Conservation (phyloP, 2,797 vertebrate genomes). For the Rhadinocentrus ornatus region DNA sequence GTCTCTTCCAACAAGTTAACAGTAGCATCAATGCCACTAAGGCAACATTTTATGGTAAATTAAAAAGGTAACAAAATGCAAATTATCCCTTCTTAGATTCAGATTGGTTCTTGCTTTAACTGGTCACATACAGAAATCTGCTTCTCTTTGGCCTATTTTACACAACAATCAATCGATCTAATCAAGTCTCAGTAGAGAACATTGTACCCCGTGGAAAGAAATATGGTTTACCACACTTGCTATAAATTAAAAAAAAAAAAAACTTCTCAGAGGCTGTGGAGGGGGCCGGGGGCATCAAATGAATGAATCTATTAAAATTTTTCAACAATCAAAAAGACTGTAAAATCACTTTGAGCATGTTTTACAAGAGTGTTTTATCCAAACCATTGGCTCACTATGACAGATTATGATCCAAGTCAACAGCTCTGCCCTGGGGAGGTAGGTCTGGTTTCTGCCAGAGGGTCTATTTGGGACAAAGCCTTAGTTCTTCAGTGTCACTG, state of each 20-base stretch:
- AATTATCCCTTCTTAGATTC: too few relatives aligned
- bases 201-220: constrained; percentile 36
- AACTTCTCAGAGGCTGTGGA: too few relatives aligned
- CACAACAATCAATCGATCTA: too few relatives aligned
- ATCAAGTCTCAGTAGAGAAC: constrained; percentile 39
- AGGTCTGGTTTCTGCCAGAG: constrained; percentile 42
- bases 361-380: constrained; percentile 8
- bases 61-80: too few relatives aligned
- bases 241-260: too few relatives aligned
- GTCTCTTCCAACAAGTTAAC: too few relatives aligned
- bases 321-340: constrained; percentile 8
- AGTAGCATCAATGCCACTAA: background rate
- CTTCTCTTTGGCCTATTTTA: background rate
- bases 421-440: constrained; percentile 45
- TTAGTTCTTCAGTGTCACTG: constrained; percentile 63
- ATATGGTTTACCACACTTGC: background rate
- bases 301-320: background rate
- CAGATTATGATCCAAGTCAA: constrained; percentile 45
- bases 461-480: constrained; percentile 58
- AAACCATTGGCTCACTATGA: constrained; percentile 29
- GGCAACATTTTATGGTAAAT: too few relatives aligned
- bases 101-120: too few relatives aligned
- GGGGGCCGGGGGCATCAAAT: too few relatives aligned
- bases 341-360: constrained; percentile 17
- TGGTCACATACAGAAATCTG: background rate